Percentiles rank a stretch among this genome's conserved stretches.
Conservation (phyloP, 30 jellyfish, hydroid and myxozoan species). For the Thelohanellus kitauei region DNA sequence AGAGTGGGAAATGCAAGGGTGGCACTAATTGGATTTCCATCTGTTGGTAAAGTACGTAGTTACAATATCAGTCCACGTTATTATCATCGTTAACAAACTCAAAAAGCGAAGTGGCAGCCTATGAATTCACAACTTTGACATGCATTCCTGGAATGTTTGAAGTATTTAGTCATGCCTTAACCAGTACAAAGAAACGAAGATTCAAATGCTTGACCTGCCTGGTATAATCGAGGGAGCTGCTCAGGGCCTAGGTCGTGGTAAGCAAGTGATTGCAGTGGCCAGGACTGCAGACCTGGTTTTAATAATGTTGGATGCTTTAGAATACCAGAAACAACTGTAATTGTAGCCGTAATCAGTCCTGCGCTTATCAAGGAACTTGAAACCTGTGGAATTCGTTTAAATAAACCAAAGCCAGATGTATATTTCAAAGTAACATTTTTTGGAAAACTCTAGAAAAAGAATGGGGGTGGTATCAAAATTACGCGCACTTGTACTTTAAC, state of each 20-base stretch:
- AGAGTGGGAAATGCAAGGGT: constrained; percentile 93
- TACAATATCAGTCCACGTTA: constrained; percentile 27
- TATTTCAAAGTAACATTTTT: constrained; percentile 38
- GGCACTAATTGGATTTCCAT: constrained; percentile 88
- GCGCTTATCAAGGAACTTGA: constrained; percentile 53
- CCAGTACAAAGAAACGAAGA: constrained; percentile 85
- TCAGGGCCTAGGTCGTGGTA: constrained; percentile 85
- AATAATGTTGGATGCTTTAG: constrained; percentile 71
- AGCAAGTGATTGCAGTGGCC: constrained; percentile 93
- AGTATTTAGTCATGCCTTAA: constrained; percentile 8
- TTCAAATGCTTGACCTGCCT: constrained; percentile 77
- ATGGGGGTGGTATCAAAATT: constrained; percentile 77
- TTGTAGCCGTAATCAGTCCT: constrained; percentile 5
- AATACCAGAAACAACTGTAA: constrained; percentile 62
- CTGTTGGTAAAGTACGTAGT: constrained; percentile 68
- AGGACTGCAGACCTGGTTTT: constrained; percentile 65
- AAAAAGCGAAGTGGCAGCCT: constrained; percentile 61
- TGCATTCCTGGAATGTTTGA: constrained; percentile 87
- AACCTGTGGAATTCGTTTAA: constrained; percentile 73
- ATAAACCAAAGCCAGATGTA: constrained; percentile 33
- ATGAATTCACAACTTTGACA: constrained; percentile 70
- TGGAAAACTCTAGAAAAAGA: constrained; percentile 24
- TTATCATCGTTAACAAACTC: constrained; percentile 44
- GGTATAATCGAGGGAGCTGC: constrained; percentile 98
- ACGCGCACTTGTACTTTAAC: constrained; percentile 51